phyloP scores from a whole-genome alignment of 2,888 invertebrate genomes.

The Parnassius apollo region DNA sequence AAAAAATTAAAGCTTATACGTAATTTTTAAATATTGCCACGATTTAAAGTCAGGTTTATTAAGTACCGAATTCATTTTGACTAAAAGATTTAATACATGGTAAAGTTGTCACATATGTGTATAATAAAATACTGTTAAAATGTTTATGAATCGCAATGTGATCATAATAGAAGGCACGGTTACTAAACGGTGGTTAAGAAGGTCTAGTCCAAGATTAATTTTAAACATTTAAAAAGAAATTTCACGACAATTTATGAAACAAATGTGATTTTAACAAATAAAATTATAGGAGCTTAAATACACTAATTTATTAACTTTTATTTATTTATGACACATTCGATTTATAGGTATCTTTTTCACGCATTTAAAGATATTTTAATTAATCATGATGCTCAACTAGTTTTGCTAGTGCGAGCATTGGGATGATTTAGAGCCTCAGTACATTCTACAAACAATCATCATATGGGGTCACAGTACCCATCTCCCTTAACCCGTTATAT shows the following conservation, averaged over 20 bases:
- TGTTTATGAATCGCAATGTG: background rate
- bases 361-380: too few relatives aligned
- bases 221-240: too few relatives aligned
- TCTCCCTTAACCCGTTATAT: too few relatives aligned
- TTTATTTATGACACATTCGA: constrained; percentile 3
- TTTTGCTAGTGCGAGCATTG: background rate
- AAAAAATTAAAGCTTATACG: constrained; percentile 45
- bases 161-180: constrained; percentile 4
- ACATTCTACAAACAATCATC: too few relatives aligned
- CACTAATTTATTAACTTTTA: constrained; percentile 2
- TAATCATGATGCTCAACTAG: too few relatives aligned
- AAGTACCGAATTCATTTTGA: constrained; percentile 5
- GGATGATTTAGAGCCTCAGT: constrained; percentile 1
- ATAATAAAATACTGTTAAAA: background rate
- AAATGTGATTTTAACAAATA: background rate
- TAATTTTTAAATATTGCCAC: constrained; percentile 41
- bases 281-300: background rate
- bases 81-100: background rate
- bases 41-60: constrained; percentile 18
- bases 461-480: too few relatives aligned
- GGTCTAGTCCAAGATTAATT: constrained; percentile 1
- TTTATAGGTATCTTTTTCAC: too few relatives aligned
- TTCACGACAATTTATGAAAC: too few relatives aligned
- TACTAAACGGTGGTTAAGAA: constrained; percentile 5
- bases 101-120: background rate